phyloP scores from a whole-genome alignment of 2,797 vertebrate genomes.

The Pipistrellus kuhlii region DNA sequence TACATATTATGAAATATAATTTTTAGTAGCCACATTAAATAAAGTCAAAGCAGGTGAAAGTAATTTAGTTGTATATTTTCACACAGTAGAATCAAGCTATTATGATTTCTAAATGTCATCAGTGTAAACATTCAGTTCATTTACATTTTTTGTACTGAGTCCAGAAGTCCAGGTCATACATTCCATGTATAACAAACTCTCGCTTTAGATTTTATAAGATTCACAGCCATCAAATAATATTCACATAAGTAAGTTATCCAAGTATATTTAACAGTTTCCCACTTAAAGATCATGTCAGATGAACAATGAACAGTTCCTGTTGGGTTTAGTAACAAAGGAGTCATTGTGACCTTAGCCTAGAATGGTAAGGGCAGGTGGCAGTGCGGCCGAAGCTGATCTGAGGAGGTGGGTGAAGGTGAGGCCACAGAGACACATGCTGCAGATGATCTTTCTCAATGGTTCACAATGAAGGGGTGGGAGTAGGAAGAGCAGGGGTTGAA shows the following conservation, averaged over 20 bases:
- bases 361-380: slow-evolving; percentile 24
- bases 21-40: not conserved
- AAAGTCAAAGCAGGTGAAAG: not conserved
- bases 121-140: not conserved
- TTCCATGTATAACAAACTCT: not conserved
- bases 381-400: not conserved
- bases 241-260: not conserved
- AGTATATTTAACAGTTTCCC: not conserved
- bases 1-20: not conserved
- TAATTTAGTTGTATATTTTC: not conserved
- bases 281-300: not conserved
- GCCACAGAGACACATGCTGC: not conserved
- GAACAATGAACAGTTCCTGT: not conserved
- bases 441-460: not conserved
- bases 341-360: slow-evolving; percentile 63
- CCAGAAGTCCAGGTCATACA: slow-evolving; percentile 11
- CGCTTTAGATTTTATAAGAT: not conserved
- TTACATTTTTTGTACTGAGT: not conserved
- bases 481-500: not conserved
- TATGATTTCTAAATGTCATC: not conserved
- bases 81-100: not conserved
- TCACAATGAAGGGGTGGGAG: not conserved
- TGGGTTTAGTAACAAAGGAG: slow-evolving; percentile 38
- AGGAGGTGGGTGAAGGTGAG: slow-evolving; percentile 41
- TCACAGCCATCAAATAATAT: not conserved